phyloP scores from a whole-genome alignment of 1,140 invertebrate species.

The Bombus sibiricus region DNA sequence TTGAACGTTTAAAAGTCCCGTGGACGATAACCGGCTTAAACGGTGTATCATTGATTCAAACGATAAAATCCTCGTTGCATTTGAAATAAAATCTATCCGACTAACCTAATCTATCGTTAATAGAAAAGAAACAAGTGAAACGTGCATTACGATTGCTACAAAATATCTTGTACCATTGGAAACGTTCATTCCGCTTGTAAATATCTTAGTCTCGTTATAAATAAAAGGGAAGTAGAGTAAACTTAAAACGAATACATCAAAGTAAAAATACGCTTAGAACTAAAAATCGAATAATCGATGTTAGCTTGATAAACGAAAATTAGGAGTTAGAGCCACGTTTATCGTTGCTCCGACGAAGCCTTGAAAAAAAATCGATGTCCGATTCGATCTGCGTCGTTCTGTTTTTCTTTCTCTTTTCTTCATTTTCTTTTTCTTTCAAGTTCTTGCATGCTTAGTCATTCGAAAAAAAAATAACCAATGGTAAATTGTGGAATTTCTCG shows the following conservation, averaged over 20 bases:
- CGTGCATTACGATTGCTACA: background rate
- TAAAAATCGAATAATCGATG: conserved; percentile 17
- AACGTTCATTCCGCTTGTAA: conserved; percentile 3
- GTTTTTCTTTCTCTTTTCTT: background rate
- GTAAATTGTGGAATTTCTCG: conserved; percentile 17
- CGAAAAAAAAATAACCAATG: conserved; percentile 48
- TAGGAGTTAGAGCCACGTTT: conserved; percentile 57
- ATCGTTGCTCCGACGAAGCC: conserved; percentile 68
- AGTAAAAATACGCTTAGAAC: conserved; percentile 35
- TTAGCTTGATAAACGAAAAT: conserved; percentile 40
- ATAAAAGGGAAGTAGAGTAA: conserved; percentile 39
- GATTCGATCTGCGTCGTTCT: conserved; percentile 17
- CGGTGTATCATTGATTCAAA: conserved; percentile 2
- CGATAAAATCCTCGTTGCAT: conserved; percentile 19
- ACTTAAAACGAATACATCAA: conserved; percentile 19
- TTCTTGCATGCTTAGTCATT: conserved; percentile 35
- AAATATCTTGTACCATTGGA: conserved; percentile 33
- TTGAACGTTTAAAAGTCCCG: conserved; percentile 32
- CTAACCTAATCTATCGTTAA: background rate
- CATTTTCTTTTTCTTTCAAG: too few species aligned
- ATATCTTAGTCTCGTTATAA: conserved; percentile 42
- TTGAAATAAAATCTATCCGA: background rate
- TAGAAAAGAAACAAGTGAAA: background rate
- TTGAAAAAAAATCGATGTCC: conserved; percentile 33
- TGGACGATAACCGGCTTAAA: conserved; percentile 24